These are phyloP conservation scores for Cheirogaleus medius DNA, from an alignment of 2,113 vertebrate species.

Conservation along the genomic window DNA sequence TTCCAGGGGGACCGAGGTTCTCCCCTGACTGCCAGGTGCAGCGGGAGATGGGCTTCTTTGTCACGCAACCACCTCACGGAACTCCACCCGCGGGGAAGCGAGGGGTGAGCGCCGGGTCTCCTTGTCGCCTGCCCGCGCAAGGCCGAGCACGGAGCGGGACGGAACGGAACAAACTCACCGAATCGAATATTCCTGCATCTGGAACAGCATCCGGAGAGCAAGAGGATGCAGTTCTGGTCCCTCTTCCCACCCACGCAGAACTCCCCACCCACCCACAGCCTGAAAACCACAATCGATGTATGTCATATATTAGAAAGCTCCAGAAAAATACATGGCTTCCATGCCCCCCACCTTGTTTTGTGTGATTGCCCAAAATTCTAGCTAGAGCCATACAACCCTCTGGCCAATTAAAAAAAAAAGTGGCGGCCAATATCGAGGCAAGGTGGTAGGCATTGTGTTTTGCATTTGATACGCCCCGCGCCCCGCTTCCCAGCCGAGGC, in stretches of 20 bases:
- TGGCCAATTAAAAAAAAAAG: background rate
- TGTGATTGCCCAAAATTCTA: background rate
- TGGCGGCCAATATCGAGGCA: too few species aligned
- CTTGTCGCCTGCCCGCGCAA: accelerated
- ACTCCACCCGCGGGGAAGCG: background rate
- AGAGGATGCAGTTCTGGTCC: background rate
- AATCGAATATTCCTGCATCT: too few species aligned
- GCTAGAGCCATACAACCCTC: background rate
- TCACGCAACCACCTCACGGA: background rate
- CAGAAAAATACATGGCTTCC: too few species aligned
- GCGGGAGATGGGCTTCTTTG: background rate
- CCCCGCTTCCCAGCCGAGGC: accelerated
- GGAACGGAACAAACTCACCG: background rate
- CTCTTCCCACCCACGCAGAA: background rate
- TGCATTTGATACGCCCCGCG: accelerated
- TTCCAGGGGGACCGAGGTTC: background rate
- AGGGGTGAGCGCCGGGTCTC: accelerated
- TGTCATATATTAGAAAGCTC: background rate
- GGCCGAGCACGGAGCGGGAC: accelerated
- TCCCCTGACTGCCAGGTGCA: background rate
- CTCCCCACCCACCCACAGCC: too few species aligned
- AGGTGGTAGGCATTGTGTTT: accelerated
- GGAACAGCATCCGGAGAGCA: background rate
- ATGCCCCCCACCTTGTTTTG: background rate
- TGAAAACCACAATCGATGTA: background rate